Evolutionary conservation across 2,888 invertebrate species (phyloP).

Genomic region (Isoperla grammatica): DNA sequence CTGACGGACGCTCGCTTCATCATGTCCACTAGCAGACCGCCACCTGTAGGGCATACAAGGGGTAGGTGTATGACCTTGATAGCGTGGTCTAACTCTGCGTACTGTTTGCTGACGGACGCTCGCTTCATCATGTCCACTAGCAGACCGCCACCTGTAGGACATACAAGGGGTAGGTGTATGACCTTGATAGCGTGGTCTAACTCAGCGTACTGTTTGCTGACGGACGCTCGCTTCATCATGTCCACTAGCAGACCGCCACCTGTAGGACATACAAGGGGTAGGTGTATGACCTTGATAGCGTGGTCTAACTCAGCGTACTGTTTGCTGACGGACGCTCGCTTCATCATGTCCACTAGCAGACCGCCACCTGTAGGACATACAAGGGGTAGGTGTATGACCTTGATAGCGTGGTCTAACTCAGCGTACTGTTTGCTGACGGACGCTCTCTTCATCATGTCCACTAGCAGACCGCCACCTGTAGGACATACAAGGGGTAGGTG

Average conservation of each 20-base stretch:
- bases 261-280: too few relatives aligned
- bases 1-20: slow-evolving; percentile 87
- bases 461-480: slow-evolving; percentile 81
- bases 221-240: slow-evolving; percentile 85
- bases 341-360: slow-evolving; percentile 88
- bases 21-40: slow-evolving; percentile 87
- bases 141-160: slow-evolving; percentile 76
- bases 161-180: too few relatives aligned
- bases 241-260: slow-evolving; percentile 91
- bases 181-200: slow-evolving; percentile 89
- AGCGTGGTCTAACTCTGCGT: slow-evolving; percentile 86
- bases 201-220: slow-evolving; percentile 86
- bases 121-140: slow-evolving; percentile 90
- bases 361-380: slow-evolving; percentile 77
- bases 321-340: slow-evolving; percentile 81
- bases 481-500: too few relatives aligned
- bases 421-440: slow-evolving; percentile 85
- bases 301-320: slow-evolving; percentile 90
- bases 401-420: slow-evolving; percentile 87
- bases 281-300: slow-evolving; percentile 83
- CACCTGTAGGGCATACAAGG: slow-evolving; percentile 61
- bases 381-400: too few relatives aligned
- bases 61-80: slow-evolving; percentile 86
- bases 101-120: slow-evolving; percentile 84
- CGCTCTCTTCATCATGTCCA: slow-evolving; percentile 89